Evolutionary conservation across 2,113 vertebrate species (phyloP), one percentile per base, ranked within the genome.

Genomic region (Psittacula cyanocephala): DNA sequence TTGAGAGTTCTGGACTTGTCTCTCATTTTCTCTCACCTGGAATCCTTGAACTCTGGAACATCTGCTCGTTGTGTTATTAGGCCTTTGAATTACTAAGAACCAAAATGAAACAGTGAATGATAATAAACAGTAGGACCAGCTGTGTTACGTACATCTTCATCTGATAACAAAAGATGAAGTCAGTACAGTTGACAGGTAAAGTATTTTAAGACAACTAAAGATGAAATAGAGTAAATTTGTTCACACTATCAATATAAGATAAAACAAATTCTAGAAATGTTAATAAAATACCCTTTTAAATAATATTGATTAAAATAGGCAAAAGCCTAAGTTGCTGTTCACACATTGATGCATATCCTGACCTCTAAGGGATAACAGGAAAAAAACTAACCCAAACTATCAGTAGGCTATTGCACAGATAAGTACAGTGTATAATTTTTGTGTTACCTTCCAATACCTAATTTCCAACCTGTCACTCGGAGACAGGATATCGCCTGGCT

Each of bases 291-390:
- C 1, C 25, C 10, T n/a, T 84, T 23, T 3, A 88, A 91, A 64
- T 79, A 82, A 71, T 24, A 89, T 12, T 20, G 11, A 81, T 29
- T 50, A 23, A 20, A 81, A 72, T 4, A 63, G n/a, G 63, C 11
- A 86, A 68, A 72, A 84, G 29, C 27, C 28, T n/a, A 91, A 89
- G 28, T 33, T 39, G 57, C 23, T 80, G 35, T 55, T 91, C 37
- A 77, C 13, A 68, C 25, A 41, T 7, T 0, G 0, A 46, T 46
- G 28, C 18, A 10, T n/a, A 63, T 9, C 10, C 16, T 55, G n/a
- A 86, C 28, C 27, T 57, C 18, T 10, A 33, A 3, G 4, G 13
- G 16, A 46, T 17, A 33, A 64, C 3, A 31, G 4, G 22, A 18
- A 49, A 80, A 44, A 80, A 47, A 24, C 3, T 6, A 35, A 25